A percentile compares a stretch with the other conserved stretches of the same genome.
Evolutionary conservation across 92 coral and sea anemone genomes (phyloP).

Genomic region (Micromussa lordhowensis): DNA sequence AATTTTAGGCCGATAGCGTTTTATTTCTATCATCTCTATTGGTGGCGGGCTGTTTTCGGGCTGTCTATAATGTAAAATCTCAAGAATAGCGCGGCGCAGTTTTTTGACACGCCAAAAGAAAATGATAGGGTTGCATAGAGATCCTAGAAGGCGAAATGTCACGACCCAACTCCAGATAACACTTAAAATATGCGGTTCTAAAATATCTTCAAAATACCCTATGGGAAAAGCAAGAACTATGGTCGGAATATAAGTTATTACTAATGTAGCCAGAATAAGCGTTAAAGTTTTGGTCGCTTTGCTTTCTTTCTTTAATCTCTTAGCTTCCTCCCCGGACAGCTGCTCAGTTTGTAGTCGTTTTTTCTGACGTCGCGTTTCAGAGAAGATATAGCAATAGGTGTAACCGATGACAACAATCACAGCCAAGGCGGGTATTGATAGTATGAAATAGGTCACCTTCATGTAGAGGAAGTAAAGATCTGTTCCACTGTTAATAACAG

Average conservation of each 20-base stretch:
- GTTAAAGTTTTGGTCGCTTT: neutral
- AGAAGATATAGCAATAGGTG: neutral
- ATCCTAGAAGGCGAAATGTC: neutral
- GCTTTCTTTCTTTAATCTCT: conserved; percentile 1
- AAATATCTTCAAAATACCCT: too few relatives aligned
- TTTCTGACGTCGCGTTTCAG: conserved; percentile 10
- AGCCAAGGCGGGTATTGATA: neutral
- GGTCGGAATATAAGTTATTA: neutral
- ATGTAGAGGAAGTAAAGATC: neutral
- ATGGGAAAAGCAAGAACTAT: too few relatives aligned
- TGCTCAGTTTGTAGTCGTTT: neutral
- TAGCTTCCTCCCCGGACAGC: neutral
- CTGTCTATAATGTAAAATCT: conserved; percentile 5
- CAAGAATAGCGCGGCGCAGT: neutral
- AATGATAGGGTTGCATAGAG: conserved; percentile 10
- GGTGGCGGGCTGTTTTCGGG: conserved; percentile 2
- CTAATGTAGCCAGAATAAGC: neutral
- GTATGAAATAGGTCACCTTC: neutral
- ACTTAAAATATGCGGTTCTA: neutral
- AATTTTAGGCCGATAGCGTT: neutral
- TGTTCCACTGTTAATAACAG: neutral
- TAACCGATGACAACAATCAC: neutral
- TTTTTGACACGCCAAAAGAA: conserved; percentile 1
- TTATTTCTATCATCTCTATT: neutral
- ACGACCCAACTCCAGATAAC: neutral